These are phyloP conservation scores for Holothuria leucospilota DNA, from an alignment of 53 echinoderm and acorn worm species.

Conservation along the genomic window DNA sequence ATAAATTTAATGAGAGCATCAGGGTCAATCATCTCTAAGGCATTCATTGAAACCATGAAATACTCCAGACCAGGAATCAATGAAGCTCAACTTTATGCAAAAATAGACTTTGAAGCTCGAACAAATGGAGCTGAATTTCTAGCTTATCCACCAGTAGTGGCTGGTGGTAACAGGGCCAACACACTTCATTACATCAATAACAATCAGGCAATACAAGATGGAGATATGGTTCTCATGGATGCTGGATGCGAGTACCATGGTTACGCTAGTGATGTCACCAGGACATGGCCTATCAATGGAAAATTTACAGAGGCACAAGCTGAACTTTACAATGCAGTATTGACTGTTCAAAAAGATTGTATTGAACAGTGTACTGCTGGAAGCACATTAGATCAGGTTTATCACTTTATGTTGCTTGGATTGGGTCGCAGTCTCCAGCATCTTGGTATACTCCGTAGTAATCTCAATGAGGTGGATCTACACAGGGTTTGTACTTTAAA, in stretches of 20 bases:
- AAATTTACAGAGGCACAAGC: slow-evolving; percentile 76
- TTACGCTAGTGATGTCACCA: slow-evolving; percentile 96
- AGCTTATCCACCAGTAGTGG: slow-evolving; percentile 97
- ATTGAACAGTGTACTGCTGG: slow-evolving; percentile 83
- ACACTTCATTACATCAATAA: slow-evolving; percentile 96
- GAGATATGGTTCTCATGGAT: slow-evolving; percentile 94
- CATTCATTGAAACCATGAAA: slow-evolving; percentile 84
- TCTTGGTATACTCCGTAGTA: slow-evolving; percentile 70
- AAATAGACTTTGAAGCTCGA: slow-evolving; percentile 82
- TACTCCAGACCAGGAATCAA: slow-evolving; percentile 81
- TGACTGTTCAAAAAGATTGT: slow-evolving; percentile 85
- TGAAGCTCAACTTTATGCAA: slow-evolving; percentile 87
- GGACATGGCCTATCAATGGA: slow-evolving; percentile 97
- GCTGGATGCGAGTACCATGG: slow-evolving; percentile 99
- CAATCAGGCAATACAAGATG: slow-evolving; percentile 79
- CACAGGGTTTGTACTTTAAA: slow-evolving; percentile 60
- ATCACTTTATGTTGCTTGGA: slow-evolving; percentile 81
- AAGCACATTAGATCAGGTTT: slow-evolving; percentile 85
- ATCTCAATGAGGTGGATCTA: slow-evolving; percentile 67
- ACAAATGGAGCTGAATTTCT: slow-evolving; percentile 87
- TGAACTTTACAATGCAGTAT: slow-evolving; percentile 78
- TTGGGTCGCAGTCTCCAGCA: slow-evolving; percentile 77
- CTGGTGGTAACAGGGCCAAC: slow-evolving; percentile 94
- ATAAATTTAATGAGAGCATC: slow-evolving; percentile 76
- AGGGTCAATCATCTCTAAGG: slow-evolving; percentile 77